Percentiles rank a stretch among this genome's conserved stretches.
Conservation (phyloP, 2,888 invertebrate species). For the Pedicia rivosa region DNA sequence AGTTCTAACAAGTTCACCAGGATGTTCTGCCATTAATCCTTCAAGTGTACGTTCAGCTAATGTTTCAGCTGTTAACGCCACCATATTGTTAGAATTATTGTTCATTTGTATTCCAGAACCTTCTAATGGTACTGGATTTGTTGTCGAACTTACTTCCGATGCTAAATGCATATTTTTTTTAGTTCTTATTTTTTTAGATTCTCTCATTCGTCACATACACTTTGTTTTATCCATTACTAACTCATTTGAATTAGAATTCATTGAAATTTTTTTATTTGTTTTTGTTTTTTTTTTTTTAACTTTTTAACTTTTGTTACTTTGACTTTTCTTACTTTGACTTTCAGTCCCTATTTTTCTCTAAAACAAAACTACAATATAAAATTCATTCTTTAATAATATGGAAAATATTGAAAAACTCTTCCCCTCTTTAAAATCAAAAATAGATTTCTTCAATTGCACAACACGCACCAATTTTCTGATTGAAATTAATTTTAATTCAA, state of each 20-base stretch:
- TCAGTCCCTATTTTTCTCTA: too few relatives aligned
- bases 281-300: background rate
- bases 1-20: conserved; percentile 83
- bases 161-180: background rate
- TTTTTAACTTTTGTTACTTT: too few relatives aligned
- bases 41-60: conserved; percentile 72
- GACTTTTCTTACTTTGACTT: too few relatives aligned
- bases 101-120: background rate
- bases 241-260: background rate
- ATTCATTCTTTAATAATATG: too few relatives aligned
- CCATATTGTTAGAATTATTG: conserved; percentile 21
- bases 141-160: background rate
- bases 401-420: too few relatives aligned
- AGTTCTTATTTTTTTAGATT: too few relatives aligned
- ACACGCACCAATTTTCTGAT: too few relatives aligned
- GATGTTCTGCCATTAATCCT: conserved; percentile 75
- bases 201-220: background rate
- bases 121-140: background rate
- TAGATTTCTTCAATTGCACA: too few relatives aligned
- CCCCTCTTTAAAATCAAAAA: too few relatives aligned
- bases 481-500: too few relatives aligned
- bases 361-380: too few relatives aligned
- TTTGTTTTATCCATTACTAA: background rate
- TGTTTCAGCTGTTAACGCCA: conserved; percentile 58
- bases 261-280: background rate